Evolutionary conservation across 2,797 vertebrate genomes (phyloP).

Genomic region (Girardinus metallicus): DNA sequence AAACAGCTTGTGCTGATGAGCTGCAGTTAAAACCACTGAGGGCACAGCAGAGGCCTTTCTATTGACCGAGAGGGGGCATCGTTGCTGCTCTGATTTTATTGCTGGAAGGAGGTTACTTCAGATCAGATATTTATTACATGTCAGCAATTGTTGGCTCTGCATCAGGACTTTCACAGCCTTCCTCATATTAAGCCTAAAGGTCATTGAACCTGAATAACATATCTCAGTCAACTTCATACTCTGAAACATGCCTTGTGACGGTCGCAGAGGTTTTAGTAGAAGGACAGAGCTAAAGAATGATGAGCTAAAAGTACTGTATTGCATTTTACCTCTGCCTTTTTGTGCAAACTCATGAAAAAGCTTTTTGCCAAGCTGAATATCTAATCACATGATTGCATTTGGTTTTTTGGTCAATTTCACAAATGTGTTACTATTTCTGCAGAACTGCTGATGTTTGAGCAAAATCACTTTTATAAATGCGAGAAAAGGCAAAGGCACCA

Average conservation of each 20-base stretch:
- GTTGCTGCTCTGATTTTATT: constrained; percentile 39
- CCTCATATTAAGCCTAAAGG: constrained; percentile 35
- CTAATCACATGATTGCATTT: constrained; percentile 6
- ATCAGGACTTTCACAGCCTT: constrained; percentile 30
- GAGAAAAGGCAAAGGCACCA: background rate
- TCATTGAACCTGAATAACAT: constrained; percentile 54
- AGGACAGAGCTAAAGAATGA: background rate
- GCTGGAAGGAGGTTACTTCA: constrained; percentile 61
- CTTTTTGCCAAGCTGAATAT: background rate
- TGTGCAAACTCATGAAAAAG: background rate
- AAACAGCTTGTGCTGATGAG: constrained; percentile 24
- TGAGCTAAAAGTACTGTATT: constrained; percentile 1
- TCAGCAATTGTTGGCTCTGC: constrained; percentile 55
- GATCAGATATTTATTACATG: constrained; percentile 51
- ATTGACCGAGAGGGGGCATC: constrained; percentile 20
- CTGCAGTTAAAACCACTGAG: constrained; percentile 27
- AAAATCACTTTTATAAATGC: constrained; percentile 20
- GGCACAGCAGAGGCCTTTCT: background rate
- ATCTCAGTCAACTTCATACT: constrained; percentile 30
- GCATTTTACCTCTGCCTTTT: background rate
- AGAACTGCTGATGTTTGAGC: constrained; percentile 4
- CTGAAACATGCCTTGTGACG: constrained; percentile 38
- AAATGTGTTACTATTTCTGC: constrained; percentile 2
- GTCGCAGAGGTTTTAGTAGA: constrained; percentile 17
- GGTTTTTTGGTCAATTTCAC: constrained; percentile 4